Evolutionary conservation across 2,888 invertebrate genomes (phyloP).

Genomic region (Spisula solida): DNA sequence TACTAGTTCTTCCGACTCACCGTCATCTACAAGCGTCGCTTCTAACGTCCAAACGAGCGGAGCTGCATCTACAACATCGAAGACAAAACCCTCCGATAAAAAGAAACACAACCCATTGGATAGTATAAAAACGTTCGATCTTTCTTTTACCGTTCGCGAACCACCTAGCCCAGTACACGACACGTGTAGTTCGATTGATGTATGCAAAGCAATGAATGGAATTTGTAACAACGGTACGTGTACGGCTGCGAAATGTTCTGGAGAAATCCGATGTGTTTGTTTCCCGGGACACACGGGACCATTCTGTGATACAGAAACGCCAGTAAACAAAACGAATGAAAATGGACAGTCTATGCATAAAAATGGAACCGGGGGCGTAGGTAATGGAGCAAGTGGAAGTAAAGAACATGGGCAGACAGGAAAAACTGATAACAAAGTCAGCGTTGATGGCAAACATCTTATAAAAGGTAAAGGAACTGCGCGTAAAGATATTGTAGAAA

Average conservation of each 20-base stretch:
- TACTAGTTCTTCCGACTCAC: neutral
- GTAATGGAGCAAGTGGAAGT: constrained; percentile 44
- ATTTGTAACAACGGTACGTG: constrained; percentile 57
- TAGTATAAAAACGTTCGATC: constrained; percentile 45
- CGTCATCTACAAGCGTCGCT: neutral
- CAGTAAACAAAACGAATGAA: constrained; percentile 41
- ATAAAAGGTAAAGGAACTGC: neutral
- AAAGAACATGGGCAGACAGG: neutral
- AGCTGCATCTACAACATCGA: neutral
- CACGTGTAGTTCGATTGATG: constrained; percentile 30
- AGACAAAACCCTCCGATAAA: neutral
- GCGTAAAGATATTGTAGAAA: neutral
- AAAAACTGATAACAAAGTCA: neutral
- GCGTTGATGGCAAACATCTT: neutral
- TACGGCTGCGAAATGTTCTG: constrained; percentile 29
- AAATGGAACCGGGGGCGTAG: neutral
- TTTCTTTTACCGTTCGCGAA: constrained; percentile 12
- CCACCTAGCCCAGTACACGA: neutral
- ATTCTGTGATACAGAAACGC: constrained; percentile 45
- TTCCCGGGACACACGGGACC: constrained; percentile 37
- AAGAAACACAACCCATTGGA: neutral
- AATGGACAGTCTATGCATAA: constrained; percentile 31
- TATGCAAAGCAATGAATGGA: constrained; percentile 48
- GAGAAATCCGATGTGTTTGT: constrained; percentile 52
- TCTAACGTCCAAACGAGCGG: neutral